Evolutionary conservation across 2,888 invertebrate genomes (phyloP).

Genomic region (Lysandra coridon): DNA sequence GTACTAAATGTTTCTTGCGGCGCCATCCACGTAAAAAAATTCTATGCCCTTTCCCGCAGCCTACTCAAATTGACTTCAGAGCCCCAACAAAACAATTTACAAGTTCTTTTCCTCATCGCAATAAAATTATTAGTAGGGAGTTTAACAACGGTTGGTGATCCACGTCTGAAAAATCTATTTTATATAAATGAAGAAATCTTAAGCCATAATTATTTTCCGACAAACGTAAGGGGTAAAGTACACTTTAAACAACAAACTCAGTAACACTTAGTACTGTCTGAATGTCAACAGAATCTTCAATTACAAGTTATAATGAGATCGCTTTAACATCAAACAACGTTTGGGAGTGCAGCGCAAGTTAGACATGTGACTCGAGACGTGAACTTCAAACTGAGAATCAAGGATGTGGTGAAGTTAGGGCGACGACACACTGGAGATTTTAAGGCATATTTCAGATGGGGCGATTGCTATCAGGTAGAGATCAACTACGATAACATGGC

Average conservation of each 20-base stretch:
- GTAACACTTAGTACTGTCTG: slow-evolving; percentile 1
- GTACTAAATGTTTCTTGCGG: background rate
- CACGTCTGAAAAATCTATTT: too few species aligned
- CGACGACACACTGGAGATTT: background rate
- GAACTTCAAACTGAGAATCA: background rate
- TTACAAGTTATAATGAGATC: slow-evolving; percentile 21
- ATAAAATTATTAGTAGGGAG: too few species aligned
- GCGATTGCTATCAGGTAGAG: too few species aligned
- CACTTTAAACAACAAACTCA: slow-evolving; percentile 10
- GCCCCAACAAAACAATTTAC: too few species aligned
- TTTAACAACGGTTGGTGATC: too few species aligned
- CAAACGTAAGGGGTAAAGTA: background rate
- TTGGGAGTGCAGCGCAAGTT: slow-evolving; percentile 3
- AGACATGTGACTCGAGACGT: slow-evolving; percentile 3
- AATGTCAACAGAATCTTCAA: slow-evolving; percentile 23
- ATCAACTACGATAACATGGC: too few species aligned
- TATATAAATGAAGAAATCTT: too few species aligned
- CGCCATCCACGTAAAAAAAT: too few species aligned
- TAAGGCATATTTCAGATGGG: background rate
- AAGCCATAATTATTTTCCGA: background rate
- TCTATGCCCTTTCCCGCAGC: too few species aligned
- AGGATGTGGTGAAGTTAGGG: background rate
- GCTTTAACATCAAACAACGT: slow-evolving; percentile 19
- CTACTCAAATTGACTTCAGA: too few species aligned
- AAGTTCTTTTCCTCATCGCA: too few species aligned